Evolutionary conservation across 92 coral and sea anemone genomes (phyloP), one percentile per base, ranked within the genome.

Genomic region (Montipora capitata): DNA sequence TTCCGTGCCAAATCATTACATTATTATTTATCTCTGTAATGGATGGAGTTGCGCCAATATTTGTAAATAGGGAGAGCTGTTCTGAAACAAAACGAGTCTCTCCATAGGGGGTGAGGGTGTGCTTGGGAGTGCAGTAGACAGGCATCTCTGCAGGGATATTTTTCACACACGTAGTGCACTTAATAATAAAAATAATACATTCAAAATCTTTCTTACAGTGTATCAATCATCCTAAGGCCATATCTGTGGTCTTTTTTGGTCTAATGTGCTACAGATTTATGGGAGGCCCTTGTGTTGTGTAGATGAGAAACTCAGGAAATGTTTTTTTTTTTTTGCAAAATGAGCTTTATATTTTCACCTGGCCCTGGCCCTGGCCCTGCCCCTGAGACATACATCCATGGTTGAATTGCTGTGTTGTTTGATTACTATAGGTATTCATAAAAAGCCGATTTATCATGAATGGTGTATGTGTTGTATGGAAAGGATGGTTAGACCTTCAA

Each of bases 401-500:
- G 65, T 13, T 63, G 17, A 63, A 16, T 9, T 63, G 68, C 68
- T 41, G 2, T 38, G 7, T 69, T n/a, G 10, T 43, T 71, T 74
- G 7, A 72, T 74, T 40, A 10, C 57, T 35, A 40, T 84, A 97
- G 99, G 99, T 96, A 77, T 98, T 94, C 61, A 87, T 96, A 52
- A 96, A 92, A 79, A 97, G 98, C 59, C 91, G 91, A 16, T 97
- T 97, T 85, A 97, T 97, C 64, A 88, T 97, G 95, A 97, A 97
- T 84, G 99, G 99, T 5, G 99, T 97, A 0, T 97, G 99, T 73
- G 96, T 97, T 35, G 85, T 91, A 45, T 97, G 94, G 94, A 97
- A 94, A 89, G 99, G 99, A 15, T 97, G 99, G 99, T 86, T 96
- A 40, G 98, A 97, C 74, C 88, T 97, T 11, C 99, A 97, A 67